Evolutionary conservation across 2,113 vertebrate species (phyloP).

Genomic region (Pogonocichla stellata): DNA sequence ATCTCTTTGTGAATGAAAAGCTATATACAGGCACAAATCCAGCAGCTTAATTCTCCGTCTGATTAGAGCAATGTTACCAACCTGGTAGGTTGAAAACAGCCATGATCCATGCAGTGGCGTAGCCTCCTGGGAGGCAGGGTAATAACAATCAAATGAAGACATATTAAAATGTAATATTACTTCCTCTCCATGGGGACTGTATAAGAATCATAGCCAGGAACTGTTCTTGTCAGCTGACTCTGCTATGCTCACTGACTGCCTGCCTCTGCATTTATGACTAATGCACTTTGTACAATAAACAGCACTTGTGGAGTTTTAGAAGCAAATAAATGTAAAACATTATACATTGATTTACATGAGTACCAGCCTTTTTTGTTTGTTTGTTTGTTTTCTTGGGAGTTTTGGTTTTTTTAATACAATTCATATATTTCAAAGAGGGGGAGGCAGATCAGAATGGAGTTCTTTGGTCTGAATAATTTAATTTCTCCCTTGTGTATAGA

Average conservation of each 20-base stretch:
- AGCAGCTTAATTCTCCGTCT: constrained; percentile 64
- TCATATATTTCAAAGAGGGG: not conserved
- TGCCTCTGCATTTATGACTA: constrained; percentile 48
- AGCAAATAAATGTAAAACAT: constrained; percentile 8
- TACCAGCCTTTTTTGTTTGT: not conserved
- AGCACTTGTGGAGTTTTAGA: not conserved
- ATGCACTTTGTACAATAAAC: not conserved
- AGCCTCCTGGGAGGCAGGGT: constrained; percentile 60
- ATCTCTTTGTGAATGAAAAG: constrained; percentile 58
- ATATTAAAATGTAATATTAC: constrained; percentile 68
- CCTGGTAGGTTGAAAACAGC: constrained; percentile 56
- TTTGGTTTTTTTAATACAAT: not conserved
- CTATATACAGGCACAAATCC: constrained; percentile 52
- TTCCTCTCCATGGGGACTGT: constrained; percentile 61
- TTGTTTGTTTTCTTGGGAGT: not conserved
- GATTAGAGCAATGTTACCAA: constrained; percentile 64
- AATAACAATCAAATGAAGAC: constrained; percentile 69
- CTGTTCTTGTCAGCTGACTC: constrained; percentile 53
- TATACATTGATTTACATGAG: not conserved
- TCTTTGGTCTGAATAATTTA: not conserved
- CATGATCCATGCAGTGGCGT: constrained; percentile 45
- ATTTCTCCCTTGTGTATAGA: not conserved
- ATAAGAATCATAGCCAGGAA: constrained; percentile 66
- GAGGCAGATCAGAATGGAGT: not conserved
- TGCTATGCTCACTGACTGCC: constrained; percentile 23